Conservation (phyloP, 2,888 invertebrate species). For the Sclerodermus sp. region DNA sequence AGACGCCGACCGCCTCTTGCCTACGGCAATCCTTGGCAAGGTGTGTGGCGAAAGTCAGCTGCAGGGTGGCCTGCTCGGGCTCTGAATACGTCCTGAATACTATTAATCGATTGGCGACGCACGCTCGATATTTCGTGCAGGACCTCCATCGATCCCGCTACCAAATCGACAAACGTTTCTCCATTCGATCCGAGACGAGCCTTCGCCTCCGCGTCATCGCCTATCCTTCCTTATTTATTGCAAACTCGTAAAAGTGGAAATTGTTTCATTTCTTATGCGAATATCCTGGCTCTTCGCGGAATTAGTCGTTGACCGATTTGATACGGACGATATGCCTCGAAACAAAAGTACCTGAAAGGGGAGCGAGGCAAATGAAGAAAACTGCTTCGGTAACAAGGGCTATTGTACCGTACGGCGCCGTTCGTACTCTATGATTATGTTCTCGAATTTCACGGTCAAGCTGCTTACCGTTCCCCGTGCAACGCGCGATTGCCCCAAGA, state of each 20-base stretch:
- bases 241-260: too few species aligned
- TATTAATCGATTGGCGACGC: constrained; percentile 36
- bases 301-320: too few species aligned
- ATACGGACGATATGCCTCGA: too few species aligned
- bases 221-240: too few species aligned
- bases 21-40: constrained; percentile 38
- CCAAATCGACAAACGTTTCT: constrained; percentile 4
- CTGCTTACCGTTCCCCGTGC: constrained; percentile 15
- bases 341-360: too few species aligned
- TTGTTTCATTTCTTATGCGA: too few species aligned
- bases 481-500: not conserved
- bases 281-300: not conserved
- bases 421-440: constrained; percentile 48
- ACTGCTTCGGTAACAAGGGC: too few species aligned
- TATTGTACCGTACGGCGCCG: constrained; percentile 15
- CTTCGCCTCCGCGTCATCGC: too few species aligned
- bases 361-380: too few species aligned
- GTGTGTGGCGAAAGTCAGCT: constrained; percentile 44
- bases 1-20: constrained; percentile 43
- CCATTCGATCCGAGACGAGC: too few species aligned
- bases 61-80: constrained; percentile 41
- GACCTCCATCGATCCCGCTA: constrained; percentile 6
- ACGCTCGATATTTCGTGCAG: constrained; percentile 11
- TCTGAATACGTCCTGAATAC: constrained; percentile 31
- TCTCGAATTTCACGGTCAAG: constrained; percentile 51